Evolutionary conservation across 2,113 vertebrate species (phyloP).

Genomic region (Chunga burmeisteri): DNA sequence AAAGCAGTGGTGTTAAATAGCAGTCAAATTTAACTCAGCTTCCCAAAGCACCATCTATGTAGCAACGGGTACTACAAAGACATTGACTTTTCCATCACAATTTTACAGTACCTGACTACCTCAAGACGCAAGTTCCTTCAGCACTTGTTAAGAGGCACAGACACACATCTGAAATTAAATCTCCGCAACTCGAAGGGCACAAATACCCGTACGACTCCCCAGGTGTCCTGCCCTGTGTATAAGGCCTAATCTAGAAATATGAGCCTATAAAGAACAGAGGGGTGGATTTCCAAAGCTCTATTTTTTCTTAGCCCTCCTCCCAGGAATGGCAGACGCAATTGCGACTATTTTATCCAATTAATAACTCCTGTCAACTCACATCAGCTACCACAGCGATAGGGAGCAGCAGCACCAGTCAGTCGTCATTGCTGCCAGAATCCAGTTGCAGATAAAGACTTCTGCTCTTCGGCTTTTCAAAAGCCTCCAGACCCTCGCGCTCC

Average conservation of each 20-base stretch:
- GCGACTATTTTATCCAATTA: not conserved
- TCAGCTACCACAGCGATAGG: not conserved
- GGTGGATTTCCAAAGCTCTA: not conserved
- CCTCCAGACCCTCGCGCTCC: not conserved
- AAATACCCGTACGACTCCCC: fast-evolving
- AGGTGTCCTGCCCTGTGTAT: not conserved
- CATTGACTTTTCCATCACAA: fast-evolving
- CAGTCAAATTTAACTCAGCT: not conserved
- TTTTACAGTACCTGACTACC: no score
- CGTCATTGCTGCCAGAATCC: not conserved
- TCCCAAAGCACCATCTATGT: not conserved
- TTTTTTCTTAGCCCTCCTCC: not conserved
- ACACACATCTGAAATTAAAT: not conserved
- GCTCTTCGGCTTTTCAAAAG: not conserved
- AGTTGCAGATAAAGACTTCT: not conserved
- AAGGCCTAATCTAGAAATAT: not conserved
- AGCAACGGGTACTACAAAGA: not conserved
- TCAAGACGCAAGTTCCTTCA: fast-evolving
- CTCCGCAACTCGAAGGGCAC: not conserved
- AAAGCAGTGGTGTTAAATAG: not conserved
- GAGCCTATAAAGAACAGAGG: not conserved
- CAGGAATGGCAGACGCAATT: not conserved
- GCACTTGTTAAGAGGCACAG: not conserved
- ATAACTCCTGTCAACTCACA: not conserved
- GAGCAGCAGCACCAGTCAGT: not conserved